phyloP scores from a whole-genome alignment of 2,888 invertebrate genomes.

The Gasteruption jaculator region DNA sequence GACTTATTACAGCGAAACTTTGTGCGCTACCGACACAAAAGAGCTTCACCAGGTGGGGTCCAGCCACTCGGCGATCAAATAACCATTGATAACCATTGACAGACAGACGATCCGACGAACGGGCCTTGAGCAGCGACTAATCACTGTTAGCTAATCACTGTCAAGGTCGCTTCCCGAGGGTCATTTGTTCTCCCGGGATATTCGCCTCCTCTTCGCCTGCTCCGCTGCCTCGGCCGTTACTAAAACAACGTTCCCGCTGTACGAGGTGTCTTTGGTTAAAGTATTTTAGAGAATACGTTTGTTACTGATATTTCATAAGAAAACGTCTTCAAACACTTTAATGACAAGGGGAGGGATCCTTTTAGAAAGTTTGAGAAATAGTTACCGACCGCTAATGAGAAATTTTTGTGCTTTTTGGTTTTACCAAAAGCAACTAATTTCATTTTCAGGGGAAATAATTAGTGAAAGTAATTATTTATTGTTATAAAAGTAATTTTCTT shows the following conservation, averaged over 20 bases:
- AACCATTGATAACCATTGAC: constrained; percentile 43
- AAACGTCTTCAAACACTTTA: too few relatives aligned
- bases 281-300: constrained; percentile 28
- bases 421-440: too few relatives aligned
- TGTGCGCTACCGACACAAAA: constrained; percentile 46
- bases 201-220: constrained; percentile 59
- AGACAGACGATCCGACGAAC: constrained; percentile 42
- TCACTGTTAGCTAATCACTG: constrained; percentile 53
- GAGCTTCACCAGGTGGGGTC: constrained; percentile 49
- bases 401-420: too few relatives aligned
- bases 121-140: constrained; percentile 50
- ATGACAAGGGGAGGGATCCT: too few relatives aligned
- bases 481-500: too few relatives aligned
- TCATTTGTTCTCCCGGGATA: constrained; percentile 74
- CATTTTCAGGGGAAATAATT: too few relatives aligned
- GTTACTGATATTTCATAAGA: too few relatives aligned
- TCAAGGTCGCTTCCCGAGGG: constrained; percentile 54
- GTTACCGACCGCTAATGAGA: too few relatives aligned
- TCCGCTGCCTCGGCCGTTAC: constrained; percentile 50
- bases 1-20: constrained; percentile 38
- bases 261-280: constrained; percentile 46
- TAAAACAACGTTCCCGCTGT: constrained; percentile 52
- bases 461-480: too few relatives aligned
- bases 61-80: constrained; percentile 48
- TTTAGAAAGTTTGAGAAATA: too few relatives aligned